Percentiles rank a stretch among this genome's conserved stretches.
Conservation (phyloP, 2,888 invertebrate species). For the Andrena bicolor region DNA sequence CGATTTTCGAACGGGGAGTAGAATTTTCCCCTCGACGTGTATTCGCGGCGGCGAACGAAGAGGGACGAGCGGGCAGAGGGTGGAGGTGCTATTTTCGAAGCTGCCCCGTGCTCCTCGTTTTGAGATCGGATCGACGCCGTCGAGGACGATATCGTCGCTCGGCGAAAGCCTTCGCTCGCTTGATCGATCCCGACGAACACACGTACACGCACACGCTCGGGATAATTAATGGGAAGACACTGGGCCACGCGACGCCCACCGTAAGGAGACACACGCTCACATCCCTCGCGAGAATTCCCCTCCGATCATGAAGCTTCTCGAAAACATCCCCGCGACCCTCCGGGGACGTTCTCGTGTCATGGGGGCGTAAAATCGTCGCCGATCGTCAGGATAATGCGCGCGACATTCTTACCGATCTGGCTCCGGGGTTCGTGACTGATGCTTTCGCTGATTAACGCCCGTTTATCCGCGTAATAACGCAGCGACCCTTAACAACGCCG, state of each 20-base stretch:
- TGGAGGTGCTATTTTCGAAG: neutral
- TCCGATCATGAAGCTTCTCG: no score
- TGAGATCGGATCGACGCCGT: neutral
- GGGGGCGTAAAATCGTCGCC: constrained; percentile 17
- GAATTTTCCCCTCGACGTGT: neutral
- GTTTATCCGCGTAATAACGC: neutral
- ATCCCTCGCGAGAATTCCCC: no score
- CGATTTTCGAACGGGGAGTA: constrained; percentile 19
- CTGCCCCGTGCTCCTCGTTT: neutral
- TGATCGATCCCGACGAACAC: constrained; percentile 12
- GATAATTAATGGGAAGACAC: constrained; percentile 1
- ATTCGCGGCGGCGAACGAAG: neutral
- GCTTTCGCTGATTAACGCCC: constrained; percentile 45
- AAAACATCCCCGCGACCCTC: no score
- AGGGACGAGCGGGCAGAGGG: neutral
- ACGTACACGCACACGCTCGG: neutral
- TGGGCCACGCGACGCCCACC: neutral
- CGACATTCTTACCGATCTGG: constrained; percentile 27
- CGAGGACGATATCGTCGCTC: neutral
- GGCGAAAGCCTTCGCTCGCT: neutral
- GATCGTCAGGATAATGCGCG: constrained; percentile 16
- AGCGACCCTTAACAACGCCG: constrained; percentile 24
- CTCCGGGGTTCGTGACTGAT: constrained; percentile 38
- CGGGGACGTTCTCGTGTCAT: constrained; percentile 9
- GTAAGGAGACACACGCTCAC: neutral